Evolutionary conservation across 2,797 vertebrate genomes (phyloP), one percentile per base, ranked within the genome.

Genomic region (Argya squamiceps): DNA sequence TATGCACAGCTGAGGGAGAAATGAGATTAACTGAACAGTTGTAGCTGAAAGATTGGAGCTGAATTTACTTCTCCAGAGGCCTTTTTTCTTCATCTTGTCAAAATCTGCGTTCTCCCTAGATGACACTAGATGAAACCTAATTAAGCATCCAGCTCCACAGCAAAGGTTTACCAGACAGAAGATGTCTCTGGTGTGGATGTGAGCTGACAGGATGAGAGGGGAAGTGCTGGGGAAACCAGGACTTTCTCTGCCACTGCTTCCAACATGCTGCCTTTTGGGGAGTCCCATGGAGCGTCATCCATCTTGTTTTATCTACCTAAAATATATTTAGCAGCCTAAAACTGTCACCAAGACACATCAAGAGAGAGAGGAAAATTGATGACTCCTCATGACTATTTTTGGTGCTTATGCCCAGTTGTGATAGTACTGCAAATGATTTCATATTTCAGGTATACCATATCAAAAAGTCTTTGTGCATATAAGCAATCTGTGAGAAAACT

Each of bases 21-120:
- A 49, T 19, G 15, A 79, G 59, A 74, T 43, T 67, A 22, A 76
- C 34, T 59, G 59, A 82, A 76, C 22, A 47, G 36, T 9, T 69
- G 55, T 22, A 79, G 44, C 21, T 76, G 43, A 55, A 76, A 79
- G 2, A 4, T n/a, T 21, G n/a, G 11, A 73, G 34, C 9, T 65
- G 37, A 81, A 41, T 49, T 93, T 64, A 29, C 19, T 21, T 69
- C 24, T n/a, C 30, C 7, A 8, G 13, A 32, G 19, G 62, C 73
- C n/a, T 16, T 76, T 87, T 70, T 79, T 76, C 63, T 93, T 93
- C 34, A 79, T 85, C 49, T 73, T 74, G 15, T 70, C 84, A 91
- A 83, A 77, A 89, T 67, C 11, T 77, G 5, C 39, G n/a, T 85
- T 70, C 19, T 59, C 27, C 63, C 15, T 36, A 27, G 37, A 5